Base-by-base conservation (phyloP, 2,797 vertebrate genomes). In the Cheirogaleus major region DNA sequence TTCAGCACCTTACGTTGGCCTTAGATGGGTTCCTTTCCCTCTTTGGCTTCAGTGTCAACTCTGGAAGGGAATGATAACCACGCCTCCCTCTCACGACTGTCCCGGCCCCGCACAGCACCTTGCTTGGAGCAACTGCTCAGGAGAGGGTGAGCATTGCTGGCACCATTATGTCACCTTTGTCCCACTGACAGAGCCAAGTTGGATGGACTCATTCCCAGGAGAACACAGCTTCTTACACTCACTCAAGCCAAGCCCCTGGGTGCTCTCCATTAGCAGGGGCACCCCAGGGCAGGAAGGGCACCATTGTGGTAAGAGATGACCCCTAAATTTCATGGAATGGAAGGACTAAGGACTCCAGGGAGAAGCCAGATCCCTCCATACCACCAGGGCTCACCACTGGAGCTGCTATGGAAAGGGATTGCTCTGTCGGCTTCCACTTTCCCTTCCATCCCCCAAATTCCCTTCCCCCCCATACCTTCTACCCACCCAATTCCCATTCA, bases 241-340 rank as follows among this genome's bases (percentile, higher is more conserved):
- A 43, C 48, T 18, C 22, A 10, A 43, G 20, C 41, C 27, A 43
- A 65, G 18, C 32, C 22, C 12, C 79, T 61, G 7, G 76, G 18
- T 8, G 4, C 27, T 95, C 59, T 61, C 61, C 67, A 70, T 27
- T 23, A 45, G 35, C 38, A 55, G 35, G 52, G 25, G 30, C 45
- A 32, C 78, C 13, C 73, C 52, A 30, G 14, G 38, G 88, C 59
- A 55, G 45, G n/a, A 18, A 23, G 22, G 32, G 13, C 61, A 84
- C 17, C 50, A 61, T 1, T 18, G 2, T 61, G 83, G 18, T 52
- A 23, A 43, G 52, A 79, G 30, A 30, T 1, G 3, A 14, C 11
- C 82, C 65, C 70, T 23, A 63, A 15, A 57, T 41, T 70, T 83
- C 61, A 91, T 78, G 67, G 20, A 78, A n/a, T 55, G 43, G 45